Evolutionary conservation across 1,140 invertebrate genomes (phyloP), one percentile per base, ranked within the genome.

Genomic region (Pseudoatta argentina): DNA sequence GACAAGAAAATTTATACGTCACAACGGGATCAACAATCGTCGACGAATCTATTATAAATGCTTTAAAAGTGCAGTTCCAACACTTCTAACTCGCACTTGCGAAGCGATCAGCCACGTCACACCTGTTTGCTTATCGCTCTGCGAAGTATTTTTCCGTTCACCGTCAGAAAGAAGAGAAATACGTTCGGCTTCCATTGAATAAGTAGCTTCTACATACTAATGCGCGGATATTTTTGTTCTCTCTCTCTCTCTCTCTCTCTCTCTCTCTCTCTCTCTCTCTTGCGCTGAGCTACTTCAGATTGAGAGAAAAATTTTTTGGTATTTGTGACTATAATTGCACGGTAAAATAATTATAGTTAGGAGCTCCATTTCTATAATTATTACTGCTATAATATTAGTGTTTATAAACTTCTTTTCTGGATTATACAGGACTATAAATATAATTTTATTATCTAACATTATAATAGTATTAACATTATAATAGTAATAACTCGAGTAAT

Each of bases 91-190:
- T n/a, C n/a, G 24, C 48, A 27, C 39, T 18, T 21, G 7, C 48
- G 16, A 34, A 44, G 55, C 57, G 6, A 24, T 39, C 48, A 21
- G 12, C n/a, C 34, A 44, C 44, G 24, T 71, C n/a, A 81, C n/a
- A 57, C 30, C 21, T 81, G 21, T 59, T 44, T 39, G 51, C 21
- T 57, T 44, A 81, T 44, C 55, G 16, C 53, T 18, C 1, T 18
- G 7, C 64, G 1, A 71, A 59, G 34, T 78, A 48, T 30, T 64
- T 69, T 81, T 39, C 64, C 30, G 21, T 24, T 53, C 30, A 14
- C 8, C 10, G 75, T 21, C 48, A 71, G 34, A 34, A 34, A 34
- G 30, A 34, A 34, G 30, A 34, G 30, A 34, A 5, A 81, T 30
- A 14, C 48, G 7, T 16, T 67, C 66, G 14, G 16, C 51, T 39